Evolutionary conservation across 2,888 invertebrate species (phyloP), one percentile per base, ranked within the genome.

Genomic region (Dolichomitus sp.): DNA sequence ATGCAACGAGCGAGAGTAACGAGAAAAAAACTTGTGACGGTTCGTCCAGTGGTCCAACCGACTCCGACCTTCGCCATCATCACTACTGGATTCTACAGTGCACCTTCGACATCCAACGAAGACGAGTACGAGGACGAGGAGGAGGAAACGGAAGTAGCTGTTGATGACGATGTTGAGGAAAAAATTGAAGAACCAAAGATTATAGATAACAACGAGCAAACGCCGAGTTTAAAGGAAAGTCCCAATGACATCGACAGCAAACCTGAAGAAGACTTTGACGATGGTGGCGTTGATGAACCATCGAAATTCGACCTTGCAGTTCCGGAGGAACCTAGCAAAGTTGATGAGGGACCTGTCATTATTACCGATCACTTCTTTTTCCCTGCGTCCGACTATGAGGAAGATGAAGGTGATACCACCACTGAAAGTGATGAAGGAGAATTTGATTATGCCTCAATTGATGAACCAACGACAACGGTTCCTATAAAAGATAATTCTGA

Each of bases 321-420:
- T 66, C 81, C 83, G 27, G 69, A 80, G 59, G 80, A 74, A 14
- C n/a, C 74, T 11, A 79, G 79, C 14, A 81, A 83, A 14, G 75
- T 84, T 7, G 84, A 84, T 11, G 69, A 75, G 9, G 80, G n/a
- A 33, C 93, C 93, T 0, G 86, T 93, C 4, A 93, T 93, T 40
- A 93, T 93, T 42, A 93, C 93, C 0, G 93, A 93, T 72, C 91
- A 93, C 48, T 93, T 93, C 84, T 93, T 93, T 82, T 90, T 91
- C 11, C 93, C 93, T 0, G 80, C 86, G 9, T 78, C 84, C 61
- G 37, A 68, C 65, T 72, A 69, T 66, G 68, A 80, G n/a, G 42
- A 79, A 42, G 70, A 69, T 54, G 57, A 86, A 61, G 50, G 69
- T 42, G 80, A 80, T 37, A 63, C 69, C 6, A 77, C 76, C 14